Conservation (phyloP, 92 coral and sea anemone species). For the Siderastrea siderea region DNA sequence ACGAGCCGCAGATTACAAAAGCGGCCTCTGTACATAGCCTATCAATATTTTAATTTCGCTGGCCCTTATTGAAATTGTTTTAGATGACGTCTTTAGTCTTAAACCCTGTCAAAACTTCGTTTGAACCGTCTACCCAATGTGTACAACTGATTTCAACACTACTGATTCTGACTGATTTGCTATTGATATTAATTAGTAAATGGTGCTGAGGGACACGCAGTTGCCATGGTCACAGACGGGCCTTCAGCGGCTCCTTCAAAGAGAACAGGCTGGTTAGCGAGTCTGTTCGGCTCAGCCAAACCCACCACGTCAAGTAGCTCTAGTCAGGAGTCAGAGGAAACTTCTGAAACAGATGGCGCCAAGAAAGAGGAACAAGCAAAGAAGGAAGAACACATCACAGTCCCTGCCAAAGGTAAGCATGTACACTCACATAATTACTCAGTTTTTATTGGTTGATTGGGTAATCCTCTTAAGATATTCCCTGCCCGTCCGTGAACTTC, state of each 20-base stretch:
- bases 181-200: background rate
- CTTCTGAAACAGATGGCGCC: constrained; percentile 42
- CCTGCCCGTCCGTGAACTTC: no score
- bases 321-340: constrained; percentile 46
- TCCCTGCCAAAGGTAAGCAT: constrained; percentile 75
- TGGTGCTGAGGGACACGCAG: constrained; percentile 11
- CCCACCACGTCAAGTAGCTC: constrained; percentile 34
- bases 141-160: no score
- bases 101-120: no score
- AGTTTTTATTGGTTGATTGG: no score
- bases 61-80: no score
- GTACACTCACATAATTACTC: no score
- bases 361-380: constrained; percentile 33
- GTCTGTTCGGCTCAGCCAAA: constrained; percentile 42
- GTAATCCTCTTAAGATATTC: no score
- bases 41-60: no score
- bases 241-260: constrained; percentile 28
- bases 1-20: no score
- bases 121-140: no score
- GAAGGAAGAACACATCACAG: constrained; percentile 75
- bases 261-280: constrained; percentile 42
- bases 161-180: background rate
- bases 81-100: no score
- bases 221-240: constrained; percentile 24
- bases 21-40: no score